Base-by-base conservation (phyloP, 2,888 invertebrate genomes). In the Cotesia congregata region DNA sequence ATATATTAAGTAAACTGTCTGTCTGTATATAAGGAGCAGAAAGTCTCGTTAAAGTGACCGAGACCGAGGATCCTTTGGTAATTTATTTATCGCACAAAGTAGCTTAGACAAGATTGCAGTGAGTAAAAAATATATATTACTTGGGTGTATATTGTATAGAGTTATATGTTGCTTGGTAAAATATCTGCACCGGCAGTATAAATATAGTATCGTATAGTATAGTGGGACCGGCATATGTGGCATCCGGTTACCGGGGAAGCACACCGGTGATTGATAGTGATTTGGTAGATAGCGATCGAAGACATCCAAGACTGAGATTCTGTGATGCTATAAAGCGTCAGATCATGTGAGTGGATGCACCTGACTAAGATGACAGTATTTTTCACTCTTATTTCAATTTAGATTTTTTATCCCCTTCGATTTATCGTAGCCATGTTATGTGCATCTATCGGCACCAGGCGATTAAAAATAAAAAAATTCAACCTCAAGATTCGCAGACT, bases 241-340 rank as follows among this genome's bases (percentile, higher is more conserved):
- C 82, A 83, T 83, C 83, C 82, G 82, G 82, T 82, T 83, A 82
- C 82, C 81, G 82, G 72, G 75, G 76, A 78, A 77, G 76, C 70
- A 68, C 68, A 65, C 78, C 78, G 78, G 83, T 87, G 87, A 87
- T 87, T 85, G 85, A 87, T 87, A 87, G 85, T 84, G 85, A 87
- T 86, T 87, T 85, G 85, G 84, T 83, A 85, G 87, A 87, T 86
- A 87, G 80, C 83, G 83, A 86, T 87, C 85, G 83, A 80, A 79
- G 82, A 67, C 61, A 50, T 74, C 17, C 50, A 59, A 68, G 72
- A 72, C 68, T 30, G 30, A 30, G 30, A 30, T 30, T 30, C 30
- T 30, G 30, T 30, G 30, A 30, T 30, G 30, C 30, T 50, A 50
- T 50, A 50, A 50, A 50, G 50, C 50, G 12, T 50, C 12, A 50